Conservation (phyloP, 1,140 invertebrate species). For the Drosophila teissieri region DNA sequence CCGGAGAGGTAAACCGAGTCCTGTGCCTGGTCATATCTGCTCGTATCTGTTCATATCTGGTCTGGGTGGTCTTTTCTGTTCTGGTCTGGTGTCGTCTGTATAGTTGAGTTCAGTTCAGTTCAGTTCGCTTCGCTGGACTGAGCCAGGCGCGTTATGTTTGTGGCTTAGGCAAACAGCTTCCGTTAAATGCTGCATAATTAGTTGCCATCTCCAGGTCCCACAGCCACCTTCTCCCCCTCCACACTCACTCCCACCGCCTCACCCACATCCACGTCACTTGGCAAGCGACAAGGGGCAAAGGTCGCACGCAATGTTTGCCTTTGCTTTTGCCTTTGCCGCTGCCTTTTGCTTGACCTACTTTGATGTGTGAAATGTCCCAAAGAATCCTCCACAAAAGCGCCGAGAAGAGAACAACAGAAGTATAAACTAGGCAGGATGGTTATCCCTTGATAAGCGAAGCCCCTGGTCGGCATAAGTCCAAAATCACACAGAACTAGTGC, state of each 20-base stretch:
- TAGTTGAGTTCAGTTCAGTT: conserved; percentile 49
- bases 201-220: conserved; percentile 71
- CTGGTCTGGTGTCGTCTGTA: conserved; percentile 16
- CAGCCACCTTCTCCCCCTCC: background rate
- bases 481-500: background rate
- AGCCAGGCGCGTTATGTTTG: conserved; percentile 36
- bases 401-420: conserved; percentile 8
- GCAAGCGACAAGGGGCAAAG: conserved; percentile 71
- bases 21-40: conserved; percentile 17
- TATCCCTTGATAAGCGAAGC: background rate
- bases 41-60: background rate
- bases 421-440: conserved; percentile 19
- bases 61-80: conserved; percentile 37
- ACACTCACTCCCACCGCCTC: background rate
- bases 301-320: conserved; percentile 74
- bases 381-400: conserved; percentile 44
- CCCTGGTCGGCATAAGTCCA: background rate
- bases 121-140: conserved; percentile 55
- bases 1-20: conserved; percentile 6
- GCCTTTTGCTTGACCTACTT: conserved; percentile 80
- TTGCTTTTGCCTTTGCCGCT: conserved; percentile 59
- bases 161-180: conserved; percentile 79
- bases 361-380: conserved; percentile 81
- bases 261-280: conserved; percentile 45
- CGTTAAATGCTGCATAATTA: conserved; percentile 82